A percentile compares a stretch with the other conserved stretches of the same genome.
These are phyloP conservation scores for Pinna nobilis DNA, from an alignment of 1,140 invertebrate genomes.

Conservation along the genomic window DNA sequence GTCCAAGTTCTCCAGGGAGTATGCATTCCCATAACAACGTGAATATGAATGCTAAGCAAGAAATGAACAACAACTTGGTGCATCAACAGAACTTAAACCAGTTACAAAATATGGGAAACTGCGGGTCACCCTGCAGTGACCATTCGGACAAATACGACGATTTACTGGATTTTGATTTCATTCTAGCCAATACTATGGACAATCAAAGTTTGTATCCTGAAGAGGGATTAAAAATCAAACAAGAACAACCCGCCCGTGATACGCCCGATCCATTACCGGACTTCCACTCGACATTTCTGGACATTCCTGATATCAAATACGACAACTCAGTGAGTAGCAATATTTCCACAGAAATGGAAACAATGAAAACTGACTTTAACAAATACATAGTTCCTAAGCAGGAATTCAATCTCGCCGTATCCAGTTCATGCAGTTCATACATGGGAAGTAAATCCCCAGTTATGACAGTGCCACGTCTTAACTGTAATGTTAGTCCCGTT, in stretches of 20 bases:
- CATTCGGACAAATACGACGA: conserved; percentile 61
- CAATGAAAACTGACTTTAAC: conserved; percentile 51
- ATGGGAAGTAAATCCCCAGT: conserved; percentile 44
- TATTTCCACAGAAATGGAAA: conserved; percentile 41
- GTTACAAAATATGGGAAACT: conserved; percentile 17
- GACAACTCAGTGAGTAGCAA: conserved; percentile 47
- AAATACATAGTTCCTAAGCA: conserved; percentile 61
- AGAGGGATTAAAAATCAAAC: conserved; percentile 62
- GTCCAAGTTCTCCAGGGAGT: too few species aligned
- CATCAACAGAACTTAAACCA: too few species aligned
- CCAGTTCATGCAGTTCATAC: conserved; percentile 59
- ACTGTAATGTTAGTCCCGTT: conserved; percentile 51
- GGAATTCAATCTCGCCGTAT: conserved; percentile 45
- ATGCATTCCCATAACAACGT: conserved; percentile 19
- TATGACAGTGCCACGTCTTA: conserved; percentile 40
- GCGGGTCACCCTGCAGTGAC: conserved; percentile 17
- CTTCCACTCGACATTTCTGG: conserved; percentile 70
- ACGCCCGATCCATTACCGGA: conserved; percentile 62
- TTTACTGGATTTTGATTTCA: conserved; percentile 72
- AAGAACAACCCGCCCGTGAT: conserved; percentile 48
- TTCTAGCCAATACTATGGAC: conserved; percentile 68
- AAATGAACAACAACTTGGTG: background rate
- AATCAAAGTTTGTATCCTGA: conserved; percentile 55
- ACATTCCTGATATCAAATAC: conserved; percentile 72
- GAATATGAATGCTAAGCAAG: conserved; percentile 2